A percentile compares a stretch with the other conserved stretches of the same genome.
Evolutionary conservation across 2,113 vertebrate genomes (phyloP).

Genomic region (Acrocephalus arundinaceus): DNA sequence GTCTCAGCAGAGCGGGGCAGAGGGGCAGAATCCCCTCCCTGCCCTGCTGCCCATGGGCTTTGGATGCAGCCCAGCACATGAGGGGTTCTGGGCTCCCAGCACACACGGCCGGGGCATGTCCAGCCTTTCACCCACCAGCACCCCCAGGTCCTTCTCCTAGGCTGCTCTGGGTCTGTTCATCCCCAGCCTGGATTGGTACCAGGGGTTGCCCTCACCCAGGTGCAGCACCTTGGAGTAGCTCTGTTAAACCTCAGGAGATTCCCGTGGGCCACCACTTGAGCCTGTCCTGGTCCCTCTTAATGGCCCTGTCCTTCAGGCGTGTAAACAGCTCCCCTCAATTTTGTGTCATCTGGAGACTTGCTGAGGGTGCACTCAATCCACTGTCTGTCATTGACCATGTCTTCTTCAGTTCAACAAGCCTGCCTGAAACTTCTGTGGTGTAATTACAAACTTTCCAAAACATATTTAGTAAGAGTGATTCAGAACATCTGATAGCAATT

Average conservation of each 20-base stretch:
- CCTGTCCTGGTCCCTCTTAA: neutral
- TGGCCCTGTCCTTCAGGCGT: neutral
- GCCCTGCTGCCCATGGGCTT: neutral
- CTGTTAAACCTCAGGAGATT: neutral
- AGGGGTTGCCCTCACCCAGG: accelerated
- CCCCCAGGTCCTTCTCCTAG: neutral
- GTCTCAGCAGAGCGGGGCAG: neutral
- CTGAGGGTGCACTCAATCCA: accelerated
- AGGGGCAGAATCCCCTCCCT: neutral
- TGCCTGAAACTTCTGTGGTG: neutral
- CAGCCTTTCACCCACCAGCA: neutral
- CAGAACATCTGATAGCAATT: neutral
- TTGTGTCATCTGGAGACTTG: neutral
- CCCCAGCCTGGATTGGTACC: accelerated
- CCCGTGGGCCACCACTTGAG: accelerated
- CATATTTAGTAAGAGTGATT: neutral
- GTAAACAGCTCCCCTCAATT: accelerated
- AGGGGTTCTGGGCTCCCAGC: neutral
- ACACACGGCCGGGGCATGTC: neutral
- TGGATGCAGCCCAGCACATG: neutral
- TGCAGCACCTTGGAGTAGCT: neutral
- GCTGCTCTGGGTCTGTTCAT: neutral
- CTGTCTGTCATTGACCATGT: neutral
- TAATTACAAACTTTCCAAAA: neutral
- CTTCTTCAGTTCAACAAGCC: neutral